Conservation (phyloP, 2,113 vertebrate species). For the Coturnix japonica region DNA sequence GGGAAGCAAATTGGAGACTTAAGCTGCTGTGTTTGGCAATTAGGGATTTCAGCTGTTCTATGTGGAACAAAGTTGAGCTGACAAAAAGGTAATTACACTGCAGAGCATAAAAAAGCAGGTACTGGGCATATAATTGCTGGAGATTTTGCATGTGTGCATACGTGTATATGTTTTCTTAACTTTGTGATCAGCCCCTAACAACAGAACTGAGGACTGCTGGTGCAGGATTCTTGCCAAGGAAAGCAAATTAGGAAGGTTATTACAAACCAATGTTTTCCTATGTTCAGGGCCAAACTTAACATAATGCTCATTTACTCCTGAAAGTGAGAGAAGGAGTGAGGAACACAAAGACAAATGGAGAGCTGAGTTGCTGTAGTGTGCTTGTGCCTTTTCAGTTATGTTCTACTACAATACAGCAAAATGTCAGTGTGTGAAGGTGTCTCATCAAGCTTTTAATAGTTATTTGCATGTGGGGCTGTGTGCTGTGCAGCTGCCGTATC, state of each 20-base stretch:
- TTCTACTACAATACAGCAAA: background rate
- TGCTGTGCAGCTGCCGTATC: accelerated
- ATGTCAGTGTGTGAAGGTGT: accelerated
- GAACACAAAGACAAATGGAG: background rate
- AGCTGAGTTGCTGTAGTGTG: background rate
- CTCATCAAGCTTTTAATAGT: background rate
- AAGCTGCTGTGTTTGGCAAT: constrained; percentile 62
- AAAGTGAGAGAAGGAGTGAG: background rate
- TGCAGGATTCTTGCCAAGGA: background rate
- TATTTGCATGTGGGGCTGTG: background rate
- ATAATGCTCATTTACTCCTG: background rate
- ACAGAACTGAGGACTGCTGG: background rate
- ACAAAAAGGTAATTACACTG: constrained; percentile 64
- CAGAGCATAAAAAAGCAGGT: constrained; percentile 35
- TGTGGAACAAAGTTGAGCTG: constrained; percentile 51
- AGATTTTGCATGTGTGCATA: background rate
- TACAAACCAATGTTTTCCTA: constrained; percentile 10
- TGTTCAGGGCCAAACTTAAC: constrained; percentile 11
- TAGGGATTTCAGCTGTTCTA: constrained; percentile 71
- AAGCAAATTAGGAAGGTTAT: constrained; percentile 45
- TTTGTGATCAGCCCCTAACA: background rate
- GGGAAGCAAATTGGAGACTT: constrained; percentile 53
- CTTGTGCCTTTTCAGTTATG: background rate
- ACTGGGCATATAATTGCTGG: background rate
- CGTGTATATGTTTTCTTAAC: constrained; percentile 5